phyloP scores from a whole-genome alignment of 2,888 invertebrate species.

The Pachydiplax longipennis region DNA sequence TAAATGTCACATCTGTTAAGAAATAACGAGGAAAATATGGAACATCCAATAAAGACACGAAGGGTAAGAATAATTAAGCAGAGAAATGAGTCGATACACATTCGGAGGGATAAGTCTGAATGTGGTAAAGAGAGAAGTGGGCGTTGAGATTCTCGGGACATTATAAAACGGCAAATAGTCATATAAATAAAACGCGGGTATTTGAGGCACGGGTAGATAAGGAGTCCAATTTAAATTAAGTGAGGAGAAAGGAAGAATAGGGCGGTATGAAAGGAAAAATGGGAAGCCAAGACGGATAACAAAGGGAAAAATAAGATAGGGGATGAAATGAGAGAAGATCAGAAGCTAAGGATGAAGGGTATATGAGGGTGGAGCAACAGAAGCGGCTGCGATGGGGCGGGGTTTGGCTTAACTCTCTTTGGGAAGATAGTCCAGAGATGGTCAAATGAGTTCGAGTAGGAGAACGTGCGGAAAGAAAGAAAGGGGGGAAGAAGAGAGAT shows the following conservation, averaged over 20 bases:
- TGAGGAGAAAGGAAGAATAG: background rate
- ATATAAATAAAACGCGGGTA: background rate
- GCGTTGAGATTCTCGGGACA: background rate
- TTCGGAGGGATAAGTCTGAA: background rate
- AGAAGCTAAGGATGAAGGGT: background rate
- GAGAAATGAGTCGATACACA: no score
- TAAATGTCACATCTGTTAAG: no score
- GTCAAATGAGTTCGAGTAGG: background rate
- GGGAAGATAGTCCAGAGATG: background rate
- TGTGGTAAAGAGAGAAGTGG: background rate
- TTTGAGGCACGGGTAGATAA: background rate
- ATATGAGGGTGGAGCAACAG: background rate
- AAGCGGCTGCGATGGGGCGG: background rate
- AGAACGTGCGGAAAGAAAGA: background rate
- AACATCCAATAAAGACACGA: no score
- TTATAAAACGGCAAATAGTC: background rate
- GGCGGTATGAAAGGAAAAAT: background rate
- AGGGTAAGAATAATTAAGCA: no score
- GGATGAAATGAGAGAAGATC: background rate
- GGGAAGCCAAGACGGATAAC: background rate
- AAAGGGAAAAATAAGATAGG: background rate
- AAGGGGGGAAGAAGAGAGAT: background rate
- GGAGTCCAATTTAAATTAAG: background rate
- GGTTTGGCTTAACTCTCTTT: background rate
- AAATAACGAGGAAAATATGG: no score